Conservation (phyloP, 2,888 invertebrate species). For the Sinodicranocentrus sp. region DNA sequence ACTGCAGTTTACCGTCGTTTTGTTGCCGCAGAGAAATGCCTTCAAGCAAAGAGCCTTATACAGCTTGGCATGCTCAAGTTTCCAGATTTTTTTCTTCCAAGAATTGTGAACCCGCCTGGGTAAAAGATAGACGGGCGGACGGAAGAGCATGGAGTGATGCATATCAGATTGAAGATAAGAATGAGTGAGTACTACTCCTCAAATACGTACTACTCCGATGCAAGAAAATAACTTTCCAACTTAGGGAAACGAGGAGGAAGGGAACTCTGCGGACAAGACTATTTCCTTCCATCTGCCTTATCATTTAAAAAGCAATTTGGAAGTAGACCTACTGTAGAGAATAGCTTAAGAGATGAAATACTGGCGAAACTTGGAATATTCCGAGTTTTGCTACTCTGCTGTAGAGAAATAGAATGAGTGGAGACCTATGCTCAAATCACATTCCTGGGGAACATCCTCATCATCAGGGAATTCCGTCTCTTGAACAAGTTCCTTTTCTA, state of each 20-base stretch:
- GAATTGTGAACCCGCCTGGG: neutral
- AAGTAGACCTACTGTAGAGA: neutral
- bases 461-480: constrained; percentile 20
- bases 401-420: too few relatives aligned
- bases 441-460: too few relatives aligned
- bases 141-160: constrained; percentile 34
- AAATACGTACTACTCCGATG: neutral
- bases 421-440: too few relatives aligned
- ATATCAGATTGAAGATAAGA: constrained; percentile 48
- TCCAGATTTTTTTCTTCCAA: neutral
- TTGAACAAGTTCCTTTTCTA: too few relatives aligned
- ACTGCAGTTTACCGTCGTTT: constrained; percentile 10
- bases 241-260: neutral
- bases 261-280: constrained; percentile 1
- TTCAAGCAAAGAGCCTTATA: constrained; percentile 6
- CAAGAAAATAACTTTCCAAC: neutral
- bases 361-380: neutral
- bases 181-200: constrained; percentile 8
- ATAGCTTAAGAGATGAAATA: constrained; percentile 21
- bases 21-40: constrained; percentile 11
- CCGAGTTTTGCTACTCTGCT: too few relatives aligned
- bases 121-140: constrained; percentile 32
- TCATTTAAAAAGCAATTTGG: constrained; percentile 61
- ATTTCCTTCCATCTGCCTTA: constrained; percentile 50
- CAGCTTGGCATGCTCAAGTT: neutral